phyloP scores from a whole-genome alignment of 2,888 invertebrate species.

The Pristionchus entomophagus region DNA sequence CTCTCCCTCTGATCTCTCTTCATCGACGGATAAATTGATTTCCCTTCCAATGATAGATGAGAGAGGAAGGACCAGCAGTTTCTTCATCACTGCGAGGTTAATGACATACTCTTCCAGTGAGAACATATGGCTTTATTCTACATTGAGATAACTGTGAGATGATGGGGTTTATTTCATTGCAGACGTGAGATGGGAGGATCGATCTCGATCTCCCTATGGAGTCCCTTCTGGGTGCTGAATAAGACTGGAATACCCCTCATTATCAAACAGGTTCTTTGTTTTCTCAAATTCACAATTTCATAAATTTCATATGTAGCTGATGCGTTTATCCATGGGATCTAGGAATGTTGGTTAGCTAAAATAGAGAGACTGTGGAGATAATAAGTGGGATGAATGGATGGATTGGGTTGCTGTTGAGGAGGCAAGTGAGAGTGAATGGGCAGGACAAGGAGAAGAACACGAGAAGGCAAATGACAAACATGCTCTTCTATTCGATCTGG shows the following conservation, averaged over 20 bases:
- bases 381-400: neutral
- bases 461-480: conserved; percentile 93
- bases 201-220: conserved; percentile 84
- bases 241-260: conserved; percentile 83
- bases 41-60: conserved; percentile 23
- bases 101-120: neutral
- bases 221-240: conserved; percentile 95
- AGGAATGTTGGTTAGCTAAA: neutral
- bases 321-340: too few relatives aligned
- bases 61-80: neutral
- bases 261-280: conserved; percentile 17
- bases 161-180: neutral
- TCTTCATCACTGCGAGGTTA: conserved; percentile 31
- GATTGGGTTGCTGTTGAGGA: neutral
- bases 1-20: conserved; percentile 21
- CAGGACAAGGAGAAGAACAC: conserved; percentile 88
- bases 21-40: neutral
- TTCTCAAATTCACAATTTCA: neutral
- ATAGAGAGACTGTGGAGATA: neutral
- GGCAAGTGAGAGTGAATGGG: conserved; percentile 77
- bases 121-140: neutral
- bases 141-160: neutral
- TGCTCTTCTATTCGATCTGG: conserved; percentile 93
- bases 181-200: conserved; percentile 71
- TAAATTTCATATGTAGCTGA: too few relatives aligned